Conservation (phyloP, 2,113 vertebrate species). For the Candoia aspera region DNA sequence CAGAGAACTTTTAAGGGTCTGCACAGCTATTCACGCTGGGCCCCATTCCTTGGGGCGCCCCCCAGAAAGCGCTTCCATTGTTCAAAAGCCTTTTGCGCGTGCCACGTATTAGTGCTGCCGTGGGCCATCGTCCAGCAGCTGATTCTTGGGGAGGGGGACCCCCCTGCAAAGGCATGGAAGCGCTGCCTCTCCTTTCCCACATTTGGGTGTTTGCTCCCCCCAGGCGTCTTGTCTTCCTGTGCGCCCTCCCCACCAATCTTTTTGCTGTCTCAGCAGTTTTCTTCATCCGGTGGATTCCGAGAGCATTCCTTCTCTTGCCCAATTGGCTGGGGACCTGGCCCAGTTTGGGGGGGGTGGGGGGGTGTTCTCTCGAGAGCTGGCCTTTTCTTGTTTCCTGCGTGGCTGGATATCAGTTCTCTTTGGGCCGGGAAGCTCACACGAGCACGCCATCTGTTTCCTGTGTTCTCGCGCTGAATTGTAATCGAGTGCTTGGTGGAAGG, state of each 20-base stretch:
- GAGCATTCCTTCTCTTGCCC: not conserved
- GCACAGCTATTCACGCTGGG: not conserved
- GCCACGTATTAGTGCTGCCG: not conserved
- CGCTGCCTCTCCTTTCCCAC: not conserved
- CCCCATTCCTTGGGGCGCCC: too few species aligned
- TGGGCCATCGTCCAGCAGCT: not conserved
- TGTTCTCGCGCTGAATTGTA: not conserved
- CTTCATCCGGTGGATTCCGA: not conserved
- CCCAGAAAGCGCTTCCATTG: not conserved
- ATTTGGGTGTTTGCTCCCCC: too few species aligned
- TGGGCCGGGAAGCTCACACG: not conserved
- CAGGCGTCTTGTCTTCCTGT: not conserved
- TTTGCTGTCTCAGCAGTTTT: not conserved
- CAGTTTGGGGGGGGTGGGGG: not conserved
- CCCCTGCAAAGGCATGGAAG: not conserved
- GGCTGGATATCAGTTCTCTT: constrained; percentile 8
- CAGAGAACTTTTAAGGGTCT: not conserved
- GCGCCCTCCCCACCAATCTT: too few species aligned
- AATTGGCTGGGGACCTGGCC: not conserved
- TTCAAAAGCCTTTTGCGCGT: not conserved
- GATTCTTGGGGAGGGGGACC: not conserved
- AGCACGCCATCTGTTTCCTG: constrained; percentile 21
- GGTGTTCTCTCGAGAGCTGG: not conserved
- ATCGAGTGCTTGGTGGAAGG: not conserved
- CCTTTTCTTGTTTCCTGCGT: constrained; percentile 15